Percentiles rank a stretch among this genome's conserved stretches.
phyloP scores from a whole-genome alignment of 2,888 invertebrate genomes.

The Anoplius nigerrimus region DNA sequence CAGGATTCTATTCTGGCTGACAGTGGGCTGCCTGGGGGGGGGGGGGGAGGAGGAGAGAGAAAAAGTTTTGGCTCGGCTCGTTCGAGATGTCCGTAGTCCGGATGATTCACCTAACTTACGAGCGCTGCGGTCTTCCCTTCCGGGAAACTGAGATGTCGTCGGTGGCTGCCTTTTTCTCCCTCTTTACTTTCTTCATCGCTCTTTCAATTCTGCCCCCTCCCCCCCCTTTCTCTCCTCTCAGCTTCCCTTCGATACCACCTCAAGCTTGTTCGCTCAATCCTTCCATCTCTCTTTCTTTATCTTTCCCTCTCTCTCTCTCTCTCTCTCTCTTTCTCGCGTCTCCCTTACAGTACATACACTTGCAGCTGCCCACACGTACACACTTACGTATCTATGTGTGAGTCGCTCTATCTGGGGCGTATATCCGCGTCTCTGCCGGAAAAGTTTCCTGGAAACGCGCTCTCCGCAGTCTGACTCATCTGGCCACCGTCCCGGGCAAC shows the following conservation, averaged over 20 bases:
- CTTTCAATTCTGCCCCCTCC: background rate
- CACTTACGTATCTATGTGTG: background rate
- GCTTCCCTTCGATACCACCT: background rate
- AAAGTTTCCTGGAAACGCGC: conserved; percentile 54
- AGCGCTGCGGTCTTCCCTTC: background rate
- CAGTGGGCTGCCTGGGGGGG: too few relatives aligned
- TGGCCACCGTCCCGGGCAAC: conserved; percentile 26
- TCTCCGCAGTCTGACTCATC: conserved; percentile 43
- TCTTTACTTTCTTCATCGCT: background rate
- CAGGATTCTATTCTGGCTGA: too few relatives aligned
- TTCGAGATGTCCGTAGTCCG: background rate
- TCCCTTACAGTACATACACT: background rate
- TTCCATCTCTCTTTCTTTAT: background rate
- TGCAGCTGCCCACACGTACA: background rate
- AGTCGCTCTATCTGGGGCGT: conserved; percentile 8
- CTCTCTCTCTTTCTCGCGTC: background rate
- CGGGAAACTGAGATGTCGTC: background rate
- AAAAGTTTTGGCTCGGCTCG: too few relatives aligned
- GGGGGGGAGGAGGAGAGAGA: too few relatives aligned
- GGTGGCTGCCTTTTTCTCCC: background rate
- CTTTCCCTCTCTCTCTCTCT: background rate
- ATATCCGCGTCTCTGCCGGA: conserved; percentile 19
- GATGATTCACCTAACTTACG: background rate
- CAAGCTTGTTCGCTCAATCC: too few relatives aligned
- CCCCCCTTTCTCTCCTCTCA: background rate